Evolutionary conservation across 2,797 vertebrate genomes (phyloP).

Genomic region (Furcifer pardalis): DNA sequence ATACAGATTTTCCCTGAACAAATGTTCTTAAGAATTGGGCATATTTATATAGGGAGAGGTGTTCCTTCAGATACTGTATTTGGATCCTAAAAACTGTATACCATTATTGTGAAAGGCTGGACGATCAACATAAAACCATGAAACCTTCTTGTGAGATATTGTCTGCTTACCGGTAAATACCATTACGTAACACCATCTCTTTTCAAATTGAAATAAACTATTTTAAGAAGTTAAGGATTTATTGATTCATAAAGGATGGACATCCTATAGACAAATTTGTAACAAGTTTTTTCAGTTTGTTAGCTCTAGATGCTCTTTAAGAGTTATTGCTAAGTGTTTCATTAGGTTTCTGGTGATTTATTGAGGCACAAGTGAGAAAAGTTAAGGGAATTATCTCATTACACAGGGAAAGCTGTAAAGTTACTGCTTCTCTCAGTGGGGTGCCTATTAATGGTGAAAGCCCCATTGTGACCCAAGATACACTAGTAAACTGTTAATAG

Average conservation of each 20-base stretch:
- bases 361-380: constrained; percentile 12
- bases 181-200: background rate
- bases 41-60: background rate
- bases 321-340: constrained; percentile 26
- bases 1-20: background rate
- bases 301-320: constrained; percentile 12
- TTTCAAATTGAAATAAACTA: background rate
- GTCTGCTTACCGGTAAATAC: background rate
- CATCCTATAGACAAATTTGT: background rate
- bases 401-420: constrained; percentile 24
- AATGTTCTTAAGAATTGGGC: background rate
- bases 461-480: background rate
- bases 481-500: constrained; percentile 38
- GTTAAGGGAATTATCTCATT: constrained; percentile 34
- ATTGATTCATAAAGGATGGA: background rate
- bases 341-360: constrained; percentile 37
- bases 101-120: background rate
- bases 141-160: background rate
- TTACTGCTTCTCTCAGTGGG: constrained; percentile 26
- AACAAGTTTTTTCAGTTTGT: constrained; percentile 29
- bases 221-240: background rate
- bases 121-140: no score
- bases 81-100: background rate
- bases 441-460: constrained; percentile 22
- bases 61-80: background rate